Conservation (phyloP, 2,797 vertebrate genomes). For the Halcyon leucocephala region DNA sequence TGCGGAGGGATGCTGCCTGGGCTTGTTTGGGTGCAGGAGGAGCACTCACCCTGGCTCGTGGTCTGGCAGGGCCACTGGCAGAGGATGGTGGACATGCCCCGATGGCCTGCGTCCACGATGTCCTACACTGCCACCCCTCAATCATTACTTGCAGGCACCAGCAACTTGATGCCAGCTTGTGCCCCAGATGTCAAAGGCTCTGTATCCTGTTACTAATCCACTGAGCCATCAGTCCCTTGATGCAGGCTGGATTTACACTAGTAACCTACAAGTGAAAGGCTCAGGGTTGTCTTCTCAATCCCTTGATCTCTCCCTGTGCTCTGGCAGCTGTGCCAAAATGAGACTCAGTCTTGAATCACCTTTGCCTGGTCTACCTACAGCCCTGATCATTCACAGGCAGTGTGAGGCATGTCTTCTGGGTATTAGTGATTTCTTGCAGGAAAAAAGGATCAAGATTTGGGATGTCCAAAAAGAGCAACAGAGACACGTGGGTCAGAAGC, state of each 20-base stretch:
- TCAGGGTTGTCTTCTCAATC: neutral
- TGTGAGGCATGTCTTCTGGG: accelerated
- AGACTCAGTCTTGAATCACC: neutral
- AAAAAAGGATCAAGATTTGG: neutral
- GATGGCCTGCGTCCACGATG: accelerated
- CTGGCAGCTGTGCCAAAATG: neutral
- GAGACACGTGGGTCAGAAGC: neutral
- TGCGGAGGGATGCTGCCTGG: neutral
- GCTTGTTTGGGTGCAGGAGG: neutral
- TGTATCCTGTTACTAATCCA: conserved; percentile 9
- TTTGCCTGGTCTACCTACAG: neutral
- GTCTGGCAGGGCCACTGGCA: neutral
- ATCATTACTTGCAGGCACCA: neutral
- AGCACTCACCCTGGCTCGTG: accelerated
- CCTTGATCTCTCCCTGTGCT: neutral
- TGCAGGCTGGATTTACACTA: conserved; percentile 21
- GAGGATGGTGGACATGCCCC: accelerated
- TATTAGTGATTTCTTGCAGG: neutral
- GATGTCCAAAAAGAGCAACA: neutral
- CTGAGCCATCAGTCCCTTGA: neutral
- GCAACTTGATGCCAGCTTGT: neutral
- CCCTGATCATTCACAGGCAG: neutral
- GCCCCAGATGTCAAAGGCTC: conserved; percentile 6
- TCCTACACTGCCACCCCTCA: neutral
- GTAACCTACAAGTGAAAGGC: conserved; percentile 37